Base-by-base conservation (phyloP, 2,888 invertebrate genomes). In the Rhodophaea formosa region DNA sequence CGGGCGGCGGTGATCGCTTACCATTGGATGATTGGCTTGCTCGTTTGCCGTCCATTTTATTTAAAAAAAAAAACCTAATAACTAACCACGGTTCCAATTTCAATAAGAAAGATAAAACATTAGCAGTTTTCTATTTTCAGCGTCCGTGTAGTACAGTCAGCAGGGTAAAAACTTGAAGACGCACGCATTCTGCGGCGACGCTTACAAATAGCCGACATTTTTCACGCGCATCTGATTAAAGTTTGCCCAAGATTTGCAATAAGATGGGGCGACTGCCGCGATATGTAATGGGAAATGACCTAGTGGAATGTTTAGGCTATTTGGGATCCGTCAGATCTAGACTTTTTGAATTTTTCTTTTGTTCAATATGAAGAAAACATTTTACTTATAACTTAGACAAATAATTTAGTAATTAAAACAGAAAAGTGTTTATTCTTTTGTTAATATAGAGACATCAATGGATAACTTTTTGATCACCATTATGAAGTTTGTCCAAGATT, bases 151-250 rank as follows among this genome's bases (percentile, higher is more conserved):
- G 66, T 68, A 58, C 62, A 52, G 56, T 49, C 53, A 47, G 57
- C 54, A 60, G 63, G 62, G 64, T 63, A 70, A 72, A 75, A 71
- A 77, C 70, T 73, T 59, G 58, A 56, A 61, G 65, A 62, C 62
- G 61, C 65, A 70, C 70, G 67, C 73, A 68, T 72, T 72, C 68
- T 68, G 68, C 58, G 61, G 65, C 55, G 75, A 78, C 77, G 68
- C 74, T 70, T 72, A 80, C 74, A 79, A 79, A 82, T 80, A 59
- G 66, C 64, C 45, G 57, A 66, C 65, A 79, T 81, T 79, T 75
- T 74, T 80, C 75, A 73, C 70, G 71, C 70, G 72, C 73, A 74
- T 79, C 75, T 79, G 80, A 80, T 80, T 80, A 77, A 76, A 79
- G 75, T 78, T 74, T 71, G 39, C 62, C 69, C 69, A 66, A 71